Percentiles rank a stretch among this genome's conserved stretches.
These are phyloP conservation scores for Eucera pruinosa DNA, from an alignment of 2,888 invertebrate species.

Conservation along the genomic window DNA sequence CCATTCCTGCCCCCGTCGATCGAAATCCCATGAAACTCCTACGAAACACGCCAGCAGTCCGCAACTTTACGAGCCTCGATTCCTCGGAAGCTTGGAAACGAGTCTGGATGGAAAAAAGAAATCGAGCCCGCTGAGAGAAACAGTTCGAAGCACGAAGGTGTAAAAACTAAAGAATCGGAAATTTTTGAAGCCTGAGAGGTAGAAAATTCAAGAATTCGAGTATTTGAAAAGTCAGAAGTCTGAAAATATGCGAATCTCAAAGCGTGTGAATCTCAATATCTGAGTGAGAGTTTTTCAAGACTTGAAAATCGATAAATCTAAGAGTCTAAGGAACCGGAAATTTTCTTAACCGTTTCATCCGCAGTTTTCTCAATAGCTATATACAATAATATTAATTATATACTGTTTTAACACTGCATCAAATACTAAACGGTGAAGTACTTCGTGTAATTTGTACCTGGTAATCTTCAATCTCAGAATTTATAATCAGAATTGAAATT, in stretches of 20 bases:
- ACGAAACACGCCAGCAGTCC: constrained; percentile 43
- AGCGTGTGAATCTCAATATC: not conserved
- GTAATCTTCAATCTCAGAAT: too few species aligned
- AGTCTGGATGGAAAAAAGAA: not conserved
- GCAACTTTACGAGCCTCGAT: constrained; percentile 53
- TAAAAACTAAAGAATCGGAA: not conserved
- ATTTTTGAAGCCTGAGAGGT: not conserved
- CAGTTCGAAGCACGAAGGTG: not conserved
- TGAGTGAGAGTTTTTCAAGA: too few species aligned
- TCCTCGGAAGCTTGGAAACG: constrained; percentile 32
- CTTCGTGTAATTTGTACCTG: too few species aligned
- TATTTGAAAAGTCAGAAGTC: not conserved
- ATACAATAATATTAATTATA: too few species aligned
- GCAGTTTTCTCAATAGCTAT: too few species aligned
- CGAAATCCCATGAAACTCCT: constrained; percentile 57
- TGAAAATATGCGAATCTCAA: not conserved
- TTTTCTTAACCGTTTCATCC: too few species aligned
- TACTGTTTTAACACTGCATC: too few species aligned
- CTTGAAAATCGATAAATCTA: too few species aligned
- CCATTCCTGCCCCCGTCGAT: constrained; percentile 1
- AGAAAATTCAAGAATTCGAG: too few species aligned
- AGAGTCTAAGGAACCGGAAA: not conserved
- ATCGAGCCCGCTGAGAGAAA: not conserved
- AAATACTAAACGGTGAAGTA: too few species aligned
- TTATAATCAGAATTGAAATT: too few species aligned